These are phyloP conservation scores for Actinostola sp. DNA, from an alignment of 92 coral and sea anemone species.

Conservation along the genomic window DNA sequence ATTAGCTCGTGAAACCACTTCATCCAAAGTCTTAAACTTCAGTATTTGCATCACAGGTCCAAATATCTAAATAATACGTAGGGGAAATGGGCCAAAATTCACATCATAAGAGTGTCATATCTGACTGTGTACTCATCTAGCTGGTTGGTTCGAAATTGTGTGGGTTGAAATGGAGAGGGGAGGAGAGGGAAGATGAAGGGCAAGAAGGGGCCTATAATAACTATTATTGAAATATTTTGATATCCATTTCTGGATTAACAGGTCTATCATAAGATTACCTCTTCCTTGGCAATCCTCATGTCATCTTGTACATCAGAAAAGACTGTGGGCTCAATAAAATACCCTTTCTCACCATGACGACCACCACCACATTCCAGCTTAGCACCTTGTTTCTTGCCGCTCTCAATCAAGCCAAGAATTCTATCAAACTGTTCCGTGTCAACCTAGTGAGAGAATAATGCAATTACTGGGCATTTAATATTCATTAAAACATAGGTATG, in stretches of 20 bases:
- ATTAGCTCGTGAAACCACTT: slow-evolving; percentile 88
- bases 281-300: slow-evolving; percentile 97
- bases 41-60: slow-evolving; percentile 96
- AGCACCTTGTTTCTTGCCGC: slow-evolving; percentile 95
- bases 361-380: slow-evolving; percentile 91
- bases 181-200: background rate
- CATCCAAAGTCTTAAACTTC: slow-evolving; percentile 82
- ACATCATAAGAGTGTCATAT: too few species aligned
- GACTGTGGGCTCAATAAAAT: slow-evolving; percentile 89
- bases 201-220: background rate
- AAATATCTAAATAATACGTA: slow-evolving; percentile 64
- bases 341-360: slow-evolving; percentile 92
- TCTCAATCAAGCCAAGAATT: slow-evolving; percentile 77
- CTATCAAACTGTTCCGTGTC: slow-evolving; percentile 82
- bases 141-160: too few species aligned
- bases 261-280: slow-evolving; percentile 45
- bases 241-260: too few species aligned
- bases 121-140: too few species aligned
- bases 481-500: background rate
- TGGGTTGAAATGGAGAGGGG: background rate
- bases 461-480: background rate
- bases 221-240: too few species aligned
- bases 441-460: slow-evolving; percentile 36
- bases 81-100: background rate
- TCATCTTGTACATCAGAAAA: slow-evolving; percentile 85